phyloP scores from a whole-genome alignment of 2,888 invertebrate genomes.

The Deroplatys truncata region DNA sequence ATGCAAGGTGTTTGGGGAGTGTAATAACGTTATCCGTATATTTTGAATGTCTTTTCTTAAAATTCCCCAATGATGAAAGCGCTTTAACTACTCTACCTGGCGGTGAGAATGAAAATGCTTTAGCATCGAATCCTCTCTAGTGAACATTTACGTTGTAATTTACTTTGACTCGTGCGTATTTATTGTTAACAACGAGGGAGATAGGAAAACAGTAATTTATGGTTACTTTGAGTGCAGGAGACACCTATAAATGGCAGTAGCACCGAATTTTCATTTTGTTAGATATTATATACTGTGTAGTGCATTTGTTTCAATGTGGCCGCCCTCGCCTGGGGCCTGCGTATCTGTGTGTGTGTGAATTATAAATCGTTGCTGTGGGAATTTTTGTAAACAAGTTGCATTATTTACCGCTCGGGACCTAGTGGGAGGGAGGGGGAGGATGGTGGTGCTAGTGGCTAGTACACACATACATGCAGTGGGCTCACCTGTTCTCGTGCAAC shows the following conservation, averaged over 20 bases:
- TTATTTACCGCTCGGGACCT: slow-evolving; percentile 4
- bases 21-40: too few species aligned
- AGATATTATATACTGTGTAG: neutral
- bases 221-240: neutral
- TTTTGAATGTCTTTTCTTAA: too few species aligned
- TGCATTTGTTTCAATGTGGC: neutral
- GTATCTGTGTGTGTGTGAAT: slow-evolving; percentile 5
- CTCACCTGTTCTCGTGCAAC: neutral
- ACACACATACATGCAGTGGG: neutral
- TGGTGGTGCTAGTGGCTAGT: neutral
- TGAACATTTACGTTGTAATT: too few species aligned
- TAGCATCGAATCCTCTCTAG: neutral
- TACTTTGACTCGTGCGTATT: neutral
- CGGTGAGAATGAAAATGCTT: neutral
- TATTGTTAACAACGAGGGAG: neutral
- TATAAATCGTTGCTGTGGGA: slow-evolving; percentile 18
- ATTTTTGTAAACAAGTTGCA: slow-evolving; percentile 20
- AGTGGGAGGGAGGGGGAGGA: neutral
- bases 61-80: too few species aligned
- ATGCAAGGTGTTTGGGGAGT: too few species aligned
- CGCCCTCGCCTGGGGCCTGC: neutral
- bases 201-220: neutral
- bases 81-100: too few species aligned
- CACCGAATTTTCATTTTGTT: neutral
- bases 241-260: neutral